phyloP scores from a whole-genome alignment of 2,113 vertebrate genomes.

The Coracopsis vasa region DNA sequence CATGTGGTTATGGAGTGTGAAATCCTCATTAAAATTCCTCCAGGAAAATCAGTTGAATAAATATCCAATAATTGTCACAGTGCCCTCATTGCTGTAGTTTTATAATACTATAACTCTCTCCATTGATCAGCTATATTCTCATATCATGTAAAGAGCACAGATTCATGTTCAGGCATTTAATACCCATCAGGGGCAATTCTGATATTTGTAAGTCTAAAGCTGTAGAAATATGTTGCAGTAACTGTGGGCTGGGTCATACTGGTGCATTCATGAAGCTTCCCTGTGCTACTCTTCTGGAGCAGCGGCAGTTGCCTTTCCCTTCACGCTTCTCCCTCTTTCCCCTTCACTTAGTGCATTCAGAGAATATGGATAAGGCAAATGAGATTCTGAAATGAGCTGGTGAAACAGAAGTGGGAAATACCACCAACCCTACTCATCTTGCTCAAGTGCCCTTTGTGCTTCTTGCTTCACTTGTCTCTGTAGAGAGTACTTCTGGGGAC shows the following conservation, averaged over 20 bases:
- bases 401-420: not conserved
- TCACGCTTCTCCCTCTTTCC: not conserved
- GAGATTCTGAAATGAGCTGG: not conserved
- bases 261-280: not conserved
- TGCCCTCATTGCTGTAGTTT: not conserved
- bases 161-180: conserved; percentile 19
- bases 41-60: conserved; percentile 47
- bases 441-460: not conserved
- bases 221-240: not conserved
- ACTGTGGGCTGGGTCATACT: not conserved
- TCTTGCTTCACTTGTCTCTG: not conserved
- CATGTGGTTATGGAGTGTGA: conserved; percentile 69
- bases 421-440: accelerated
- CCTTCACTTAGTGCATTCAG: accelerated
- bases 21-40: conserved; percentile 70
- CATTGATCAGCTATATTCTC: conserved; percentile 33
- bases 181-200: not conserved
- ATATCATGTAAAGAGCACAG: not conserved
- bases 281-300: not conserved
- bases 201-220: not conserved
- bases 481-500: not conserved
- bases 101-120: not conserved
- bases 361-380: not conserved
- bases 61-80: conserved; percentile 31
- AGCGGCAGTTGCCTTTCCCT: not conserved